Base-by-base conservation (phyloP, 2,113 vertebrate genomes). In the Tichodroma muraria region DNA sequence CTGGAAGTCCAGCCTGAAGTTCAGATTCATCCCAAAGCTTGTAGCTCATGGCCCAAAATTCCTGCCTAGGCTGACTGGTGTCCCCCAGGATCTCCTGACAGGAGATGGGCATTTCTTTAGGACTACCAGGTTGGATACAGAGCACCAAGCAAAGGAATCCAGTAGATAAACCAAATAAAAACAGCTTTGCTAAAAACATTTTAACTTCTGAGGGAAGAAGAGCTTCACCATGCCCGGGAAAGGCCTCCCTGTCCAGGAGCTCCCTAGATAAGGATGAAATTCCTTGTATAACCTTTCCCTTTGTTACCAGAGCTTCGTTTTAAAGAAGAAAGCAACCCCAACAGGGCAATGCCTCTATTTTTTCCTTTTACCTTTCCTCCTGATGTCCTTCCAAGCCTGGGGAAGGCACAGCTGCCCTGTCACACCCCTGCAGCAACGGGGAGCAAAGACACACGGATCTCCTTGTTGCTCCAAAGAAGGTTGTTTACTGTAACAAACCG, bases 341-440 rank as follows among this genome's bases (percentile, higher is more conserved):
- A 5, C 24, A n/a, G 44, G 37, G 24, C 49, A 35, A 33, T 49
- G 40, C 9, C 44, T 59, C 6, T 53, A 7, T 21, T 53, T 63
- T 65, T 27, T 5, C 42, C 38, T 75, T 89, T 87, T 44, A 47
- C 73, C 31, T 95, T 81, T 79, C 72, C 52, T 66, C 2, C 0
- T n/a, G 56, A 16, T 59, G 77, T 21, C 47, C 21, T 66, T 77
- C 52, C 33, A 42, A 69, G 63, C 54, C 49, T 16, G 2, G 7
- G 54, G 40, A 69, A 70, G 49, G 70, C 1, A 0, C 0, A 0
- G 25, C 69, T 47, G 78, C 47, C 61, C 54, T 0, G 0, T 12
- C 84, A n/a, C 75, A 30, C 1, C 38, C 73, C 30, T 6, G 25
- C 3, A 54, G 49, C 38, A 24, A 24, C 3, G 33, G 49, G 25